These are phyloP conservation scores for Dicentrarchus labrax DNA, from an alignment of 2,113 vertebrate species.

Conservation along the genomic window DNA sequence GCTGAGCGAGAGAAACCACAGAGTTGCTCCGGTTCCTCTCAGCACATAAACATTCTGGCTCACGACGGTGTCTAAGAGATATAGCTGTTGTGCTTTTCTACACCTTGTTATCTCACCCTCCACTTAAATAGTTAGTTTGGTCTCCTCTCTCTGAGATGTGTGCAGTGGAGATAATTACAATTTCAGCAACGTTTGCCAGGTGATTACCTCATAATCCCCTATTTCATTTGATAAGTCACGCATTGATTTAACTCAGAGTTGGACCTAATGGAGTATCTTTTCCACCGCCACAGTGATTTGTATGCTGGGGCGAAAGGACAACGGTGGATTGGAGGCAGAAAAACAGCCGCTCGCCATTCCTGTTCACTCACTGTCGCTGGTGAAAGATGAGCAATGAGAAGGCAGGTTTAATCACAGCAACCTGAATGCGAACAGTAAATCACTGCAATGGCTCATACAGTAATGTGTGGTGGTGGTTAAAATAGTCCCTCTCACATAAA, in stretches of 20 bases:
- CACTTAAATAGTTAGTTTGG: conserved; percentile 82
- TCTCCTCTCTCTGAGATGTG: conserved; percentile 71
- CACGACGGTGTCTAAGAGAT: conserved; percentile 53
- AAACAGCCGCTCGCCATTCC: conserved; percentile 72
- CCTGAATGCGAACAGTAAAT: conserved; percentile 71
- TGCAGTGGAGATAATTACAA: conserved; percentile 83
- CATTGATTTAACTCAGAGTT: conserved; percentile 83
- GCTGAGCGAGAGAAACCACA: conserved; percentile 13
- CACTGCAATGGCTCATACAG: conserved; percentile 58
- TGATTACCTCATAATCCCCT: conserved; percentile 86
- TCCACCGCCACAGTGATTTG: conserved; percentile 79
- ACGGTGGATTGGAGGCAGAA: conserved; percentile 78
- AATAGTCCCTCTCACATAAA: conserved; percentile 44
- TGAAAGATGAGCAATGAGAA: conserved; percentile 68
- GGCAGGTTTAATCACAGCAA: conserved; percentile 73
- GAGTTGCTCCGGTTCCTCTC: conserved; percentile 26
- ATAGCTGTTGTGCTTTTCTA: conserved; percentile 73
- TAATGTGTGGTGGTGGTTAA: conserved; percentile 43
- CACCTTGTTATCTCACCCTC: conserved; percentile 70
- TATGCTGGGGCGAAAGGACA: conserved; percentile 81
- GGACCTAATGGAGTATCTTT: conserved; percentile 86
- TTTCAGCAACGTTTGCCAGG: conserved; percentile 84
- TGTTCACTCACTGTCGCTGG: conserved; percentile 33
- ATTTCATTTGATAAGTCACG: conserved; percentile 87
- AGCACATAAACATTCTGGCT: conserved; percentile 50